phyloP scores from a whole-genome alignment of 2,888 invertebrate genomes.

The Fragum whitleyi region DNA sequence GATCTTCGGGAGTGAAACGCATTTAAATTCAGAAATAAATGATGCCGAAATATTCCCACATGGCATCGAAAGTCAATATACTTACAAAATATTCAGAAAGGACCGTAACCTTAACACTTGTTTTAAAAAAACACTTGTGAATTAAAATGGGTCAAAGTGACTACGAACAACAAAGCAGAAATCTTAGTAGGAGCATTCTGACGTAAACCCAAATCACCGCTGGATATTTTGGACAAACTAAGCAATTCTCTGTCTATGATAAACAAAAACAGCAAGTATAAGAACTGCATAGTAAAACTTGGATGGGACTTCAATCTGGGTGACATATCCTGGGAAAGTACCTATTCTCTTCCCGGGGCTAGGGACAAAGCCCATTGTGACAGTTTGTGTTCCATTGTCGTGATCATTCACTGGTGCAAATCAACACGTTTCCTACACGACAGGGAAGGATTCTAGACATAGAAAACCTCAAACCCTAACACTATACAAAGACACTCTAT shows the following conservation, averaged over 20 bases:
- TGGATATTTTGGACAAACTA: background rate
- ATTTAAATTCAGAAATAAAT: background rate
- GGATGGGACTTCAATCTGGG: background rate
- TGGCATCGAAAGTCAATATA: background rate
- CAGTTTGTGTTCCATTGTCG: background rate
- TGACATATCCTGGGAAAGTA: background rate
- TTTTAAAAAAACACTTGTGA: background rate
- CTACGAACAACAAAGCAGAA: background rate
- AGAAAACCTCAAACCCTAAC: background rate
- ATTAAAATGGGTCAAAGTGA: conserved; percentile 2
- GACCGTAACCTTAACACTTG: background rate
- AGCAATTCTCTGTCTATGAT: too few species aligned
- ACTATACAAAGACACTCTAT: too few species aligned
- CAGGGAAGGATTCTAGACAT: conserved; percentile 10
- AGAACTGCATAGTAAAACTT: background rate
- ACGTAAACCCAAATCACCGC: background rate
- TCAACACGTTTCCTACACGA: too few species aligned
- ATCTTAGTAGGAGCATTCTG: background rate
- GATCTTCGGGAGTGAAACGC: conserved; percentile 6
- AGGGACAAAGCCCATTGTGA: conserved; percentile 4
- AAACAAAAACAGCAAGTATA: too few species aligned
- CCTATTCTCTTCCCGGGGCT: background rate
- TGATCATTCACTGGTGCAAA: background rate
- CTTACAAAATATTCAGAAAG: background rate
- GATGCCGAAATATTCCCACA: conserved; percentile 4